Evolutionary conservation across 2,797 vertebrate genomes (phyloP).

Genomic region (Chromobotia macracanthus): DNA sequence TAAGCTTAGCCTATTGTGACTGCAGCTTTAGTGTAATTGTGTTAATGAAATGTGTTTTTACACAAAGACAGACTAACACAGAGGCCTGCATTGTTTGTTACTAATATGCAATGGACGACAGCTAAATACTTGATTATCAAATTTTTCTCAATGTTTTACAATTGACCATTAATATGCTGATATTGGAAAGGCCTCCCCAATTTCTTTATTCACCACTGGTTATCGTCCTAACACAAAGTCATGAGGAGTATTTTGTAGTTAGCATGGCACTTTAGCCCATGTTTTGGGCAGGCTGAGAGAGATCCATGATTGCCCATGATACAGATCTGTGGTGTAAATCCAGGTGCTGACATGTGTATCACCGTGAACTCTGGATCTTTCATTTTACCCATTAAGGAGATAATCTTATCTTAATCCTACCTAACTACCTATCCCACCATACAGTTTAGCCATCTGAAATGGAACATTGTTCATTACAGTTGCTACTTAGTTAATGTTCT

Average conservation of each 20-base stretch:
- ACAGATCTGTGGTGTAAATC: slow-evolving; percentile 57
- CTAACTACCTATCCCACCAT: not conserved
- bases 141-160: no score
- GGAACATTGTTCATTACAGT: slow-evolving; percentile 45
- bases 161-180: not conserved
- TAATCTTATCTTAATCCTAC: no score
- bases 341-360: slow-evolving; percentile 48
- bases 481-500: not conserved
- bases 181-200: no score
- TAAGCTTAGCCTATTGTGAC: no score
- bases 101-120: no score
- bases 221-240: not conserved
- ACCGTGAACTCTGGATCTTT: slow-evolving; percentile 52
- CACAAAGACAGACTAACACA: no score
- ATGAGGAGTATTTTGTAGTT: no score
- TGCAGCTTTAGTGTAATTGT: no score
- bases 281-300: slow-evolving; percentile 38
- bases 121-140: no score
- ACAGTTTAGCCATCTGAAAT: slow-evolving; percentile 46
- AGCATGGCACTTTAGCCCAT: not conserved
- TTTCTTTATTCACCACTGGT: no score
- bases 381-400: not conserved
- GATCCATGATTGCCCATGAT: slow-evolving; percentile 53
- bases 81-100: no score
- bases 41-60: no score